A percentile compares a stretch with the other conserved stretches of the same genome.
Evolutionary conservation across 2,888 invertebrate species (phyloP).

Genomic region (Scaptomyza reducta): DNA sequence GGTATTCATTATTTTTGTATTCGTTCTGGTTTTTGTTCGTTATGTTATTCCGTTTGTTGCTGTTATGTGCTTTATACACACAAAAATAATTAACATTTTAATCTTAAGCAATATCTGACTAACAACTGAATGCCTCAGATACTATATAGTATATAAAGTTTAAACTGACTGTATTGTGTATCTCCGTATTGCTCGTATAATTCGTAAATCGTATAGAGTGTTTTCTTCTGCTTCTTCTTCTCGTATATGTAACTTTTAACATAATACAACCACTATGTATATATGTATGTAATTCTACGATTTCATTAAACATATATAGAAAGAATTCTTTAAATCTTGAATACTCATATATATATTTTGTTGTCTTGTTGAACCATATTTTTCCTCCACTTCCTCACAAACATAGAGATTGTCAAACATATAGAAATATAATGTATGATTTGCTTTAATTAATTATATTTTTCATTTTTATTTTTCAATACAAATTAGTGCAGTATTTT

Average conservation of each 20-base stretch:
- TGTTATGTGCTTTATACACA: constrained; percentile 16
- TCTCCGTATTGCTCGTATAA: constrained; percentile 38
- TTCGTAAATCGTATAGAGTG: constrained; percentile 20
- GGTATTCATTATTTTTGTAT: constrained; percentile 15
- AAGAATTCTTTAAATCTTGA: constrained; percentile 17
- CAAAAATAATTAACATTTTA: not conserved
- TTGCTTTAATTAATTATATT: constrained; percentile 11
- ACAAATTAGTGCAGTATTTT: constrained; percentile 10
- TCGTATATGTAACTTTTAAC: constrained; percentile 24
- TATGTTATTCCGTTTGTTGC: constrained; percentile 24
- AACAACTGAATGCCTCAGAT: constrained; percentile 11
- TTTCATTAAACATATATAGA: constrained; percentile 26
- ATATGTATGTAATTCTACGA: constrained; percentile 53
- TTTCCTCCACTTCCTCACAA: constrained; percentile 6
- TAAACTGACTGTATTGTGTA: constrained; percentile 14
- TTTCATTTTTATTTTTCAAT: not conserved
- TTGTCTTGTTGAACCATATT: constrained; percentile 11
- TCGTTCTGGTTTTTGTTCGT: constrained; percentile 8
- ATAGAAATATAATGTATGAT: not conserved
- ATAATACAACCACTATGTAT: constrained; percentile 47
- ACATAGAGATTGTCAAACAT: constrained; percentile 19
- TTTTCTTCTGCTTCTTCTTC: constrained; percentile 13
- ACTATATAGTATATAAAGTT: not conserved
- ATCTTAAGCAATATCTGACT: constrained; percentile 10
- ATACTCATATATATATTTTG: constrained; percentile 7